Base-by-base conservation (phyloP, 2,797 vertebrate species). In the Ctenopoma kingsleyae region DNA sequence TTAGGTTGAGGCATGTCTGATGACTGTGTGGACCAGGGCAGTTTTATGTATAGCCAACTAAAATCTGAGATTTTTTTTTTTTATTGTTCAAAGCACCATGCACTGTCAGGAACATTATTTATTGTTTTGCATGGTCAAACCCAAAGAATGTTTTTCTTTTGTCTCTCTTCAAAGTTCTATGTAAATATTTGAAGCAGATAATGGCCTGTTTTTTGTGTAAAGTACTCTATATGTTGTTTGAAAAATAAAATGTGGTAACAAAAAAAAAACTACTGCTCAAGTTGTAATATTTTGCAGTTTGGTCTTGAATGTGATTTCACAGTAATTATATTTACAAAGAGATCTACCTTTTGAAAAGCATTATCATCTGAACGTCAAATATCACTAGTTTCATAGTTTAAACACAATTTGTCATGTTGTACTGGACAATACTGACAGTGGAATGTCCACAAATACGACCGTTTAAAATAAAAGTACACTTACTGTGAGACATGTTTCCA, bases 71-170 rank as follows among this genome's bases (percentile, higher is more conserved):
- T 84, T 81, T 59, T 65, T 17, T n/a, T n/a, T 47, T 48, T 32
- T 32, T 8, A 52, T 74, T 73, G 69, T 84, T 83, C 62, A 84
- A 84, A 70, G 63, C 77, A 81, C 87, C 79, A 87, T 90, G 87
- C 74, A 71, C 78, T 52, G 82, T 90, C 80, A 82, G 80, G 84
- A 84, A 90, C 64, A 67, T 87, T 89, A 90, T 93, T 93, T 93
- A 88, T 92, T 91, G 87, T 91, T 95, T 93, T 94, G 94, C 94
- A 94, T 94, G 94, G 88, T 92, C 80, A 78, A 86, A 89, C 88
- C 91, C 92, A 94, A 93, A 94, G 91, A 94, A 90, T 92, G 87
- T 87, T 90, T 81, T 51, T 51, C 1, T 67, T 49, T 41, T 74
- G 35, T 84, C 69, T 89, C 80, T 88, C 74, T 78, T 86, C 52